phyloP scores from a whole-genome alignment of 2,888 invertebrate species.

The Petrophora chlorosata region DNA sequence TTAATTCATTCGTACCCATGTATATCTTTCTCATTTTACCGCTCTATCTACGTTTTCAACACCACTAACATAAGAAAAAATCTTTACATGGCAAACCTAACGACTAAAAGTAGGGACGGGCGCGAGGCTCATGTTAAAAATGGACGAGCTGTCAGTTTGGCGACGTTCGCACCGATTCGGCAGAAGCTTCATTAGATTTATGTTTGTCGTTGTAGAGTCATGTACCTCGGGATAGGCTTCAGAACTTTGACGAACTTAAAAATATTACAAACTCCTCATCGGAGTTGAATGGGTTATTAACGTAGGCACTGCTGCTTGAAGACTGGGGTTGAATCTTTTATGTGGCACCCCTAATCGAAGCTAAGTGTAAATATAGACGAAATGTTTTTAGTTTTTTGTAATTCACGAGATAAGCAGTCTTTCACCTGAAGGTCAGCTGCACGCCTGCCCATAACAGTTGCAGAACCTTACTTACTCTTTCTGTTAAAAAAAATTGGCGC shows the following conservation, averaged over 20 bases:
- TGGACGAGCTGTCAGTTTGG: conserved; percentile 66
- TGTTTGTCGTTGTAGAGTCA: conserved; percentile 49
- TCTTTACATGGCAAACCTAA: neutral
- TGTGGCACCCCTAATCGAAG: neutral
- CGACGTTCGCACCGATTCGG: conserved; percentile 56
- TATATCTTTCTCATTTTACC: no score
- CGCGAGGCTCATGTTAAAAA: conserved; percentile 66
- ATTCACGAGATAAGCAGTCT: no score
- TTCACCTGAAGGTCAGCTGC: no score
- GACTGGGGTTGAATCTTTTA: neutral
- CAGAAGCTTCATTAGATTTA: conserved; percentile 46
- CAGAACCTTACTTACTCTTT: no score
- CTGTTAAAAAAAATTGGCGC: no score
- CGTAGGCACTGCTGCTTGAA: neutral
- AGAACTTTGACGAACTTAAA: conserved; percentile 24
- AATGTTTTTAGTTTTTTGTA: no score
- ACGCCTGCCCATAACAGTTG: no score
- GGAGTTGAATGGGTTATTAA: neutral
- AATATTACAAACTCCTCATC: conserved; percentile 4
- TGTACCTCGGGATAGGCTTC: conserved; percentile 6
- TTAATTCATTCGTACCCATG: no score
- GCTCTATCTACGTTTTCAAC: no score
- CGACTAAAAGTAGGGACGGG: neutral
- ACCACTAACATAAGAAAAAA: neutral
- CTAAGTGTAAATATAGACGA: no score